phyloP scores from a whole-genome alignment of 2,888 invertebrate genomes.

The Pristionchus japonicus region DNA sequence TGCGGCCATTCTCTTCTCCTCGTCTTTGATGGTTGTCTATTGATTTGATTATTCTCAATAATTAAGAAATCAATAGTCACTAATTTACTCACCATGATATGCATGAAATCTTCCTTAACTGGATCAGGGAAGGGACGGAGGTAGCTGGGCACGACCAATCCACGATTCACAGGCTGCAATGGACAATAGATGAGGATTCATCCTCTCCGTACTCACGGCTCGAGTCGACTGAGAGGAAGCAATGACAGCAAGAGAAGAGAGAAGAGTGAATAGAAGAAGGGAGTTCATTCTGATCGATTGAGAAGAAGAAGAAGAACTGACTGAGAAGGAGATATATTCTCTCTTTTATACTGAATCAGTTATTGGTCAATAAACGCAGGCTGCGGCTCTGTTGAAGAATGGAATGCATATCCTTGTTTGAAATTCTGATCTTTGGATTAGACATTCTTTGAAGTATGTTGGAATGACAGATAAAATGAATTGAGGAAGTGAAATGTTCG shows the following conservation, averaged over 20 bases:
- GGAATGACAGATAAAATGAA: background rate
- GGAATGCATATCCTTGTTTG: background rate
- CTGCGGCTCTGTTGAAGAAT: background rate
- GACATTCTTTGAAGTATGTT: background rate
- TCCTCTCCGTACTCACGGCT: no score
- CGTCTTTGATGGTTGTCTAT: background rate
- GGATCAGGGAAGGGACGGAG: background rate
- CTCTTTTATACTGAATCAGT: background rate
- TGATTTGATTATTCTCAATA: background rate
- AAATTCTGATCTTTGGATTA: constrained; percentile 12
- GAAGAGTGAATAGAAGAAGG: background rate
- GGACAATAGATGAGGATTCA: background rate
- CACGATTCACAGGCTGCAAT: background rate
- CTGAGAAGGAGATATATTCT: background rate
- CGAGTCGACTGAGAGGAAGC: no score
- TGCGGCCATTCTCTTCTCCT: background rate
- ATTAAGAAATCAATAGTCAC: background rate
- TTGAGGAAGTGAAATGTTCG: background rate
- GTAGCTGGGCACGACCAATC: background rate
- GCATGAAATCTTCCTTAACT: background rate
- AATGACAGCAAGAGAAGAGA: background rate
- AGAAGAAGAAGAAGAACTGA: background rate
- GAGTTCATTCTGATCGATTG: background rate
- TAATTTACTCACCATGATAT: background rate
- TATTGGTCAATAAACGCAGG: background rate